A percentile compares a stretch with the other conserved stretches of the same genome.
Conservation (phyloP, 92 coral and sea anemone genomes). For the Zoanthus gigantus region DNA sequence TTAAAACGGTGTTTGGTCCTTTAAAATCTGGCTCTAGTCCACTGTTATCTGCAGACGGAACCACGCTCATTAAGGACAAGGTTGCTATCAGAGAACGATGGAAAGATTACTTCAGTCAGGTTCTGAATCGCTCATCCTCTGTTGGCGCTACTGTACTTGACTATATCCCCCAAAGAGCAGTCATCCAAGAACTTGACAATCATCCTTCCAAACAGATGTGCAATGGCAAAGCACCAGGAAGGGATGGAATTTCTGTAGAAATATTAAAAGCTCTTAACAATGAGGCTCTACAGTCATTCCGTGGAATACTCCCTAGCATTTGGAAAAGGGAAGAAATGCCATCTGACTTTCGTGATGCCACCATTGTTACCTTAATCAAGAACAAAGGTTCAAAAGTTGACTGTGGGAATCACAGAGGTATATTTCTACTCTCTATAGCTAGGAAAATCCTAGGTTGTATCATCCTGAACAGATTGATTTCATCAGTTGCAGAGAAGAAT, state of each 20-base stretch:
- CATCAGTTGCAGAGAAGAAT: conserved; percentile 21
- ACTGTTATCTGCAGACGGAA: not conserved
- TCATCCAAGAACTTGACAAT: not conserved
- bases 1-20: not conserved
- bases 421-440: conserved; percentile 41
- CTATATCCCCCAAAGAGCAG: not conserved
- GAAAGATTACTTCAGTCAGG: not conserved
- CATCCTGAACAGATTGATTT: conserved; percentile 46
- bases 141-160: not conserved
- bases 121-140: not conserved
- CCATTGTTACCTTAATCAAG: conserved; percentile 50
- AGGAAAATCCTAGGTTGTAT: conserved; percentile 50
- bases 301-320: conserved; percentile 2
- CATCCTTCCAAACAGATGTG: not conserved
- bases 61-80: not conserved
- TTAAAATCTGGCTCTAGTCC: not conserved
- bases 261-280: not conserved
- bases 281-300: conserved; percentile 9
- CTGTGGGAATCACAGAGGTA: conserved; percentile 48
- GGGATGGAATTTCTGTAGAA: not conserved
- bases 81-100: not conserved
- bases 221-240: not conserved
- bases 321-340: conserved; percentile 53
- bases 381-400: conserved; percentile 39
- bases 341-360: conserved; percentile 33